Evolutionary conservation across 1,140 invertebrate genomes (phyloP), one percentile per base, ranked within the genome.

Genomic region (Hyphantria cunea): DNA sequence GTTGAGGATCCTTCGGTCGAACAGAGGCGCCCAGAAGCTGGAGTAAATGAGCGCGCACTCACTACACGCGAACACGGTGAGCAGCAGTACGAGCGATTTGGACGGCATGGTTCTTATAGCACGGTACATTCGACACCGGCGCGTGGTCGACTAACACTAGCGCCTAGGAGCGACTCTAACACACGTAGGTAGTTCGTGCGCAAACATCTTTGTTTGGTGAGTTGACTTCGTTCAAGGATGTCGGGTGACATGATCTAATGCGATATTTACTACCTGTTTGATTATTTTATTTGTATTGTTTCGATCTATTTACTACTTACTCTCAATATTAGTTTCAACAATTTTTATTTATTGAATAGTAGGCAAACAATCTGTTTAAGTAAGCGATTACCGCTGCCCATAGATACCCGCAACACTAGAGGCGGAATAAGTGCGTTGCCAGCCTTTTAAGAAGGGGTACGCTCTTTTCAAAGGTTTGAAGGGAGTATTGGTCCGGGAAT

Each of bases 21-120:
- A 84, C 39, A 90, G 66, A 32, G 87, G 87, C 54, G 83, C 84
- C 83, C 84, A 90, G 72, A 90, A 90, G 75, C 86, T 86, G 6
- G 86, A 90, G 65, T 76, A 84, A 3, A 81, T 17, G 58, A 7
- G 6, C 11, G 34, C 3, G 11, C 50, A 11, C 13, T 14, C 11
- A 3, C 8, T 68, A 72, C 17, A 73, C 33, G n/a, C 63, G 63
- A 75, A 72, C n/a, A 80, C 74, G 56, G 70, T 82, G 31, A 54
- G 9, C 0, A 14, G 2, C 25, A 17, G 3, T 13, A 15, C 42
- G 6, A n/a, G 37, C 33, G 17, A 0, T 37, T 37, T 37, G 7
- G 8, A 11, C 8, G 34, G 11, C 34, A 37, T 37, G 34, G 8
- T 37, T 37, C 34, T 1, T 37, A 37, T 37, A 11, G 8, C 8